A percentile compares a stretch with the other conserved stretches of the same genome.
These are phyloP conservation scores for Ptychadena robeensis DNA, from an alignment of 2,797 vertebrate species.

Conservation along the genomic window DNA sequence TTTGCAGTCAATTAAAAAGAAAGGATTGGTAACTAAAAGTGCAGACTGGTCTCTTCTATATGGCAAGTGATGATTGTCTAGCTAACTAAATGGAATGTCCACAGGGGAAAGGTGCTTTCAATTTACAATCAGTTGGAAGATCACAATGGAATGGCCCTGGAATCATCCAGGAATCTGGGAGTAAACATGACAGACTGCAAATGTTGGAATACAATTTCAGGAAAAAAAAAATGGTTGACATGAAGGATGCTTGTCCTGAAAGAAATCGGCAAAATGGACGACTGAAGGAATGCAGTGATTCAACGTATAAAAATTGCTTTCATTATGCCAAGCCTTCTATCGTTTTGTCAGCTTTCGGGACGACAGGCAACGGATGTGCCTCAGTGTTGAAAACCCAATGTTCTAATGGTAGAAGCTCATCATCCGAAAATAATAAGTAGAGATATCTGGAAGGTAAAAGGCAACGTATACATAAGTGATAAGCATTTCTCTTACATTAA, in stretches of 20 bases:
- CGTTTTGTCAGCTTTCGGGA: conserved; percentile 78
- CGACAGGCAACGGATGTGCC: conserved; percentile 93
- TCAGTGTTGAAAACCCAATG: conserved; percentile 98
- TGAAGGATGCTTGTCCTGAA: conserved; percentile 66
- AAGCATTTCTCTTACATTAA: neutral
- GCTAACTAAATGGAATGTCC: conserved; percentile 61
- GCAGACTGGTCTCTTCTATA: conserved; percentile 67
- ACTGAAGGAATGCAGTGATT: conserved; percentile 66
- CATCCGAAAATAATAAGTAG: conserved; percentile 95
- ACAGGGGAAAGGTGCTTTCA: conserved; percentile 40
- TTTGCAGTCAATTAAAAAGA: conserved; percentile 81
- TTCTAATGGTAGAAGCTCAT: conserved; percentile 91
- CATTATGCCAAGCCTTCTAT: conserved; percentile 71
- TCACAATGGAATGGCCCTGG: conserved; percentile 54
- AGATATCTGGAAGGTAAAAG: conserved; percentile 82
- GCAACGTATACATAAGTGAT: neutral
- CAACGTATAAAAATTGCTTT: conserved; percentile 62
- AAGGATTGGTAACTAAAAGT: conserved; percentile 68
- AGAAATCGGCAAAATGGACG: conserved; percentile 65
- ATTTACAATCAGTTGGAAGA: conserved; percentile 51
- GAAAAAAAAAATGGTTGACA: conserved; percentile 63
- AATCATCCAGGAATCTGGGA: conserved; percentile 62
- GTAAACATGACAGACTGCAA: conserved; percentile 79
- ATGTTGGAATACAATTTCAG: conserved; percentile 68
- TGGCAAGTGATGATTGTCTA: conserved; percentile 63